A percentile compares a stretch with the other conserved stretches of the same genome.
phyloP scores from a whole-genome alignment of 2,113 vertebrate genomes.

The Jacana jacana region DNA sequence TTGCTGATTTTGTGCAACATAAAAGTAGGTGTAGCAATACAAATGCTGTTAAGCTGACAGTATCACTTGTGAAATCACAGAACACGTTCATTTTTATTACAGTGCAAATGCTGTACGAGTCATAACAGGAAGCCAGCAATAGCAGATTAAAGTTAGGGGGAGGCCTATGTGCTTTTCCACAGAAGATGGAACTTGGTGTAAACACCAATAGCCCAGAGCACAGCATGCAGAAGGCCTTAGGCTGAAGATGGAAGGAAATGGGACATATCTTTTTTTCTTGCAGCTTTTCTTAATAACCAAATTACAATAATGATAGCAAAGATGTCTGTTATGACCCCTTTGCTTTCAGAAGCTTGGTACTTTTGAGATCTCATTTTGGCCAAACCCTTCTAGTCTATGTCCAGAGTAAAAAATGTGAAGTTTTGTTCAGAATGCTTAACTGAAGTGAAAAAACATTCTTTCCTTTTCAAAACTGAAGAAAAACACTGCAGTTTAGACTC shows the following conservation, averaged over 20 bases:
- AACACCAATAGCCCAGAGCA: neutral
- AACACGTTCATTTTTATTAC: neutral
- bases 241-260: neutral
- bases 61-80: neutral
- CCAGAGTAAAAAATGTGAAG: neutral
- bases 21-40: neutral
- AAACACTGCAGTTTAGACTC: neutral
- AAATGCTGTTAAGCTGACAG: neutral
- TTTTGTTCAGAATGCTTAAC: neutral
- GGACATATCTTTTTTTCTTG: neutral
- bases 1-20: neutral
- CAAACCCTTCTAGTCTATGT: neutral
- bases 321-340: neutral
- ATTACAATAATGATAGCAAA: neutral
- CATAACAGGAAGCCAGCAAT: constrained; percentile 9
- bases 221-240: neutral
- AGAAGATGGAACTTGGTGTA: neutral
- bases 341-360: neutral
- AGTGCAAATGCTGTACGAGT: neutral
- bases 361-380: neutral
- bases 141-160: neutral
- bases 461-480: neutral
- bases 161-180: neutral
- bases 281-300: neutral
- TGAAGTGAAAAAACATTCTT: neutral